Percentiles rank a stretch among this genome's conserved stretches.
Conservation (phyloP, 1,140 invertebrate species). For the Penaeus vannamei region DNA sequence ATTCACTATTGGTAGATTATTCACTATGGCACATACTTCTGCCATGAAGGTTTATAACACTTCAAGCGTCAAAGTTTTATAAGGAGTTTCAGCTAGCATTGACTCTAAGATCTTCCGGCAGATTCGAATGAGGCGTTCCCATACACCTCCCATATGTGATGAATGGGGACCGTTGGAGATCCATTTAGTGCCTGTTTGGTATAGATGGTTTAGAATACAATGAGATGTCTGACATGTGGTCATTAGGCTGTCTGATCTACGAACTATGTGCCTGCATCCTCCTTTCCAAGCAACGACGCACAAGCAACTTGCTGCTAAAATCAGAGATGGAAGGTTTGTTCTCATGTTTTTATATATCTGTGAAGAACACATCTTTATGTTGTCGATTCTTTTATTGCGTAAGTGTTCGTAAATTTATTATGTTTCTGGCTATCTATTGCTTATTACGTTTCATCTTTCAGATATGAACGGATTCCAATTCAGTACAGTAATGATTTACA, state of each 20-base stretch:
- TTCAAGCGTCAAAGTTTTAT: no score
- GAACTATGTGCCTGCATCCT: slow-evolving; percentile 74
- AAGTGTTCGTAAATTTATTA: not conserved
- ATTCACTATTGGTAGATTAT: no score
- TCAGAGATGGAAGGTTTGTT: slow-evolving; percentile 72
- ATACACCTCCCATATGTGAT: no score
- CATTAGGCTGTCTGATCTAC: slow-evolving; percentile 73
- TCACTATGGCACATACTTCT: no score
- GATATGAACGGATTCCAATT: slow-evolving; percentile 70
- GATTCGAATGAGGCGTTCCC: no score
- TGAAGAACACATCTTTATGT: slow-evolving; percentile 68
- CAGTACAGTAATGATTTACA: slow-evolving; percentile 76
- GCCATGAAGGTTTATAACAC: no score
- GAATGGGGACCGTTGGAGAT: no score
- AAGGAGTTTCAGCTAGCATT: no score
- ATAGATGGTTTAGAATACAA: slow-evolving; percentile 75
- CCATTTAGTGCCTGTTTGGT: no score
- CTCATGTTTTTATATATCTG: slow-evolving; percentile 70
- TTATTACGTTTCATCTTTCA: not conserved
- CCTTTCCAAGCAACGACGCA: slow-evolving; percentile 75
- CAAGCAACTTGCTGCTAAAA: slow-evolving; percentile 74
- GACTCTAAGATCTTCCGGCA: no score
- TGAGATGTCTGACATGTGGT: slow-evolving; percentile 77
- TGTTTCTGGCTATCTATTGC: not conserved
- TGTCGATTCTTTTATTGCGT: not conserved